Evolutionary conservation across 1,140 invertebrate genomes (phyloP).

Genomic region (Pseudobourletiella spinata): DNA sequence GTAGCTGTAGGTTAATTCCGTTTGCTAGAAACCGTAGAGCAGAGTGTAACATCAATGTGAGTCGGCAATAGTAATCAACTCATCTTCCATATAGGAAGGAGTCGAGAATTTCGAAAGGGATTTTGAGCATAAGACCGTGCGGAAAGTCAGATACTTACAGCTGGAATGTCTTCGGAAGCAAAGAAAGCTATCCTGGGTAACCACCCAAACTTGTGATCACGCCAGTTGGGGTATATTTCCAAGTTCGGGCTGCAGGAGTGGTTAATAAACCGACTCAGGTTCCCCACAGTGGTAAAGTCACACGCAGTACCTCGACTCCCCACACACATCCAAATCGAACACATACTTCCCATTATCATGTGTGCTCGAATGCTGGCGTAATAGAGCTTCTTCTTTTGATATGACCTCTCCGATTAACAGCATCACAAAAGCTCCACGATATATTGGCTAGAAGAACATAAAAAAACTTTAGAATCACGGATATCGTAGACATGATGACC

Average conservation of each 20-base stretch:
- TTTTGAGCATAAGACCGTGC: no score
- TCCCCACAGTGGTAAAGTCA: background rate
- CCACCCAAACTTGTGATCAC: background rate
- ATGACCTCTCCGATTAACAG: slow-evolving; percentile 93
- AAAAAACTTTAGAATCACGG: no score
- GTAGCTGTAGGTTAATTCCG: slow-evolving; percentile 2
- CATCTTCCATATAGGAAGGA: no score
- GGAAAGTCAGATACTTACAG: no score
- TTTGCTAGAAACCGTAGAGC: no score
- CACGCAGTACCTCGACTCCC: background rate
- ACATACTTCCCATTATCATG: background rate
- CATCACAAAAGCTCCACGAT: slow-evolving; percentile 73
- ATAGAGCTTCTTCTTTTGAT: slow-evolving; percentile 67
- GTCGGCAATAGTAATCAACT: no score
- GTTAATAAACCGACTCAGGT: background rate
- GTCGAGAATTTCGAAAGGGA: background rate
- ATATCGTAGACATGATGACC: no score
- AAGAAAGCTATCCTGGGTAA: background rate
- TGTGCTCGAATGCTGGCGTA: background rate
- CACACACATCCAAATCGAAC: background rate
- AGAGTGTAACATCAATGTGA: no score
- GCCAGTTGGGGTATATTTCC: background rate
- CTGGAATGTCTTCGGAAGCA: background rate
- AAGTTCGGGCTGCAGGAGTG: slow-evolving; percentile 1
- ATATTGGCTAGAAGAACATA: slow-evolving; percentile 44